Evolutionary conservation across 1,140 invertebrate genomes (phyloP), one percentile per base, ranked within the genome.

Genomic region (Neuroterus valhalla): DNA sequence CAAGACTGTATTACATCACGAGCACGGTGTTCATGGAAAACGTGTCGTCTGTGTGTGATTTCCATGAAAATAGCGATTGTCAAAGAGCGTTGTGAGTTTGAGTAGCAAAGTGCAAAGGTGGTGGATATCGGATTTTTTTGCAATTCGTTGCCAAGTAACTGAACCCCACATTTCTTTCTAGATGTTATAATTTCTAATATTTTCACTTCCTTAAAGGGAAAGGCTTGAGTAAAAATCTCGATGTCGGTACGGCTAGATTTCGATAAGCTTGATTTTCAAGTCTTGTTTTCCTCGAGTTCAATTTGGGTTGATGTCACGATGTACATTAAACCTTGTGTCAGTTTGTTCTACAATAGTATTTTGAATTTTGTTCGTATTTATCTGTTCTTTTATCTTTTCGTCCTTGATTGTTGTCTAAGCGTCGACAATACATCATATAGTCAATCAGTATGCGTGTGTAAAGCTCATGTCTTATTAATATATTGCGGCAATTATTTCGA

Each of bases 401-500:
- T 38, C 31, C 31, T 38, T 38, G 31, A 38, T 38, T 8, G 5
- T 38, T 38, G 31, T 38, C 31, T 5, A 8, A 38, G 31, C 31
- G 31, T 38, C 31, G 31, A 38, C 31, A 38, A 38, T 38, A 38
- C 31, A 38, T 38, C 31, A 38, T 38, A 10, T 38, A 38, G 31
- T 38, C 31, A 50, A 26, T n/a, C 55, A 62, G 31, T 31, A 23
- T 62, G 55, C 55, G 31, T 38, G n/a, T 62, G 55, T 62, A 62
- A 62, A 62, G 14, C 55, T 62, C 55, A 62, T 31, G 55, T 62
- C 23, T 42, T 70, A 26, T 55, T 72, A 48, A 62, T 50, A 76
- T 77, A 78, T 74, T 72, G 74, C 74, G 66, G 76, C 78, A 67
- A 78, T 62, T 62, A 31, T 75, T 81, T 81, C 50, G 46, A 46